These are phyloP conservation scores for Melikaiella ostensackeni DNA, from an alignment of 2,888 invertebrate genomes.

Conservation along the genomic window DNA sequence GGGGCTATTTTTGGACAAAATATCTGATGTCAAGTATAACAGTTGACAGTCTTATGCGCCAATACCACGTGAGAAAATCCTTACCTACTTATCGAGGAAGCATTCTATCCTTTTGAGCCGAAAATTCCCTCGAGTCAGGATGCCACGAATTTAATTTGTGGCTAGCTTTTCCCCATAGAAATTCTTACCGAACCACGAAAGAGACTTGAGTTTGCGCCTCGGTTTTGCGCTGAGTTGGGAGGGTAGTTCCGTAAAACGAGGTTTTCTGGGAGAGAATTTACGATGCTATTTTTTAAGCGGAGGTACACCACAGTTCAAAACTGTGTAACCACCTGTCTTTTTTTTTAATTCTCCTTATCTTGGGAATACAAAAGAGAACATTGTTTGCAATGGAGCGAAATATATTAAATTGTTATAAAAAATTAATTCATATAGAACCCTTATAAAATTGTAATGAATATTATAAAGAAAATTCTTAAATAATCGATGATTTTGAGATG, in stretches of 20 bases:
- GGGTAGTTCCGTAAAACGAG: not conserved
- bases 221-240: not conserved
- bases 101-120: not conserved
- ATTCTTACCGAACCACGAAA: constrained; percentile 7
- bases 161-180: constrained; percentile 6
- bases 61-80: constrained; percentile 3
- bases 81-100: not conserved
- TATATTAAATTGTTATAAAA: too few relatives aligned
- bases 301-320: not conserved
- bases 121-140: not conserved
- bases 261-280: not conserved
- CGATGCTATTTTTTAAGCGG: not conserved
- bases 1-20: too few relatives aligned
- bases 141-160: constrained; percentile 17
- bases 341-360: too few relatives aligned
- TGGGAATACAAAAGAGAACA: too few relatives aligned
- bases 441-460: too few relatives aligned
- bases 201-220: not conserved
- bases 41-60: constrained; percentile 28
- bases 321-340: not conserved
- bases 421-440: too few relatives aligned
- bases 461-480: too few relatives aligned
- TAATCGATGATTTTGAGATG: too few relatives aligned
- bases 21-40: constrained; percentile 52
- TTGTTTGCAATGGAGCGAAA: too few relatives aligned